These are phyloP conservation scores for Thera obeliscata DNA, from an alignment of 2,888 invertebrate genomes.

Conservation along the genomic window DNA sequence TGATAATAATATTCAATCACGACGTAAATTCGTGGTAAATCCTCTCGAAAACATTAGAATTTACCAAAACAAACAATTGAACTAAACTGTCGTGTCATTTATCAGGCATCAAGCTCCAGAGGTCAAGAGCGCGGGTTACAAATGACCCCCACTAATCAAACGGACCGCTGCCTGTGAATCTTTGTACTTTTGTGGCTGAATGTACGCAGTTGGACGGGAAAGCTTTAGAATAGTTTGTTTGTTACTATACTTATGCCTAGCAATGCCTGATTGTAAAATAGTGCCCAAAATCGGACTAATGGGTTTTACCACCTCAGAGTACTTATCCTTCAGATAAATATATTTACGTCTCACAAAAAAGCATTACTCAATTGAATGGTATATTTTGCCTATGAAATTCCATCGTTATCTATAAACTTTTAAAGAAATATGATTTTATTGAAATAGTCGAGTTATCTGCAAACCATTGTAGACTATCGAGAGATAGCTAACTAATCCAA, in stretches of 20 bases:
- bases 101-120: constrained; percentile 45
- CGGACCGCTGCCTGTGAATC: constrained; percentile 31
- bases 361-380: too few relatives aligned
- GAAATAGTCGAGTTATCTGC: too few relatives aligned
- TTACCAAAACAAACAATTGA: constrained; percentile 42
- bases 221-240: constrained; percentile 1
- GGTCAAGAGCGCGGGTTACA: constrained; percentile 52
- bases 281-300: too few relatives aligned
- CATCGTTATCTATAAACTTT: too few relatives aligned
- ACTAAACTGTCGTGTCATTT: constrained; percentile 48
- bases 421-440: too few relatives aligned
- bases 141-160: constrained; percentile 59
- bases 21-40: background rate
- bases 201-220: constrained; percentile 7
- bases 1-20: background rate
- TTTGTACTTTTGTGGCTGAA: constrained; percentile 25
- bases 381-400: too few relatives aligned
- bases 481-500: too few relatives aligned
- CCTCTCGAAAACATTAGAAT: constrained; percentile 6
- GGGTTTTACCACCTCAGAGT: too few relatives aligned
- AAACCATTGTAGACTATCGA: too few relatives aligned
- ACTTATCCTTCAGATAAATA: too few relatives aligned
- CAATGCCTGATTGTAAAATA: background rate
- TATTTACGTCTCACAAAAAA: too few relatives aligned
- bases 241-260: background rate